Evolutionary conservation across 2,797 vertebrate genomes (phyloP).

Genomic region (Enteromius argenteus): DNA sequence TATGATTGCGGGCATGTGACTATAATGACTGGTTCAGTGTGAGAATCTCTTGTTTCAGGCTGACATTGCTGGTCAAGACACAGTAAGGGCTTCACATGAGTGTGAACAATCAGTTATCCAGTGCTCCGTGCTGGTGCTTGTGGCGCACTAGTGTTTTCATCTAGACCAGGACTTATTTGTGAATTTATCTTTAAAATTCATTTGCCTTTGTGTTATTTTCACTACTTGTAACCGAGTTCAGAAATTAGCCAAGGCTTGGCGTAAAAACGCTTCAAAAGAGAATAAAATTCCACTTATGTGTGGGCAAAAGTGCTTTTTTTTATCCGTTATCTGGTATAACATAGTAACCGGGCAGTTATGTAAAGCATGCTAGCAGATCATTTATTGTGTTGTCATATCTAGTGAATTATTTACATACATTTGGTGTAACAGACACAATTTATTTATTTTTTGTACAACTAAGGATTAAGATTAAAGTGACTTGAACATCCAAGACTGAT

Average conservation of each 20-base stretch:
- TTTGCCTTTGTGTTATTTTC: background rate
- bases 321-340: background rate
- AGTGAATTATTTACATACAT: background rate
- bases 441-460: background rate
- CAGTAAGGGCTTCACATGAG: constrained; percentile 45
- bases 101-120: constrained; percentile 48
- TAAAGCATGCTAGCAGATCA: background rate
- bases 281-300: background rate
- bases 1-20: constrained; percentile 59
- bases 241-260: background rate
- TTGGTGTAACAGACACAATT: background rate
- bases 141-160: constrained; percentile 16
- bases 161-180: background rate
- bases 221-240: background rate
- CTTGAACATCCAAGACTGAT: background rate
- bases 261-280: background rate
- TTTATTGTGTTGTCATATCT: background rate
- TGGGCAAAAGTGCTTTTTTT: background rate
- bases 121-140: background rate
- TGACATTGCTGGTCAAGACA: constrained; percentile 42
- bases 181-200: background rate
- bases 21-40: constrained; percentile 37
- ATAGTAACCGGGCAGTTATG: background rate
- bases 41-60: constrained; percentile 41
- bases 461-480: background rate